These are phyloP conservation scores for Salvator merianae DNA, from an alignment of 2,113 vertebrate genomes.

Conservation along the genomic window DNA sequence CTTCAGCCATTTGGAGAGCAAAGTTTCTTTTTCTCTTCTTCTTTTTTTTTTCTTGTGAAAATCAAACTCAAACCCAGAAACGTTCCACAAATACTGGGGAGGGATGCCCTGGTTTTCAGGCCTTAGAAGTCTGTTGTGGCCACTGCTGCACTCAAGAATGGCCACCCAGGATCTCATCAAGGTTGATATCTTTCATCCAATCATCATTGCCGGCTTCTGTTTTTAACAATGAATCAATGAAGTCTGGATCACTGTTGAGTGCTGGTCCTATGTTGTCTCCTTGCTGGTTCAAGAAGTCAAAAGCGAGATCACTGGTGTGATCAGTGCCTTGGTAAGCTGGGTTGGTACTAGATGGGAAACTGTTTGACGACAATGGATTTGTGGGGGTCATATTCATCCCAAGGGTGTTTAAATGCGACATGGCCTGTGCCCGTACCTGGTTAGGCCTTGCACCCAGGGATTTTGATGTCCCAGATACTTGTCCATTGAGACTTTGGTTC, in stretches of 20 bases:
- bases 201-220: slow-evolving; percentile 94
- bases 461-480: slow-evolving; percentile 71
- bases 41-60: slow-evolving; percentile 24
- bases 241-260: slow-evolving; percentile 93
- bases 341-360: slow-evolving; percentile 76
- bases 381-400: slow-evolving; percentile 77
- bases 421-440: slow-evolving; percentile 80
- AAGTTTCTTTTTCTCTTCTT: neutral
- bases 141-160: slow-evolving; percentile 76
- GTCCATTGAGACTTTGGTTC: slow-evolving; percentile 76
- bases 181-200: slow-evolving; percentile 99
- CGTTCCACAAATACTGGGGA: slow-evolving; percentile 47
- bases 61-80: slow-evolving; percentile 18
- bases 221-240: slow-evolving; percentile 96
- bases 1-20: slow-evolving; percentile 37
- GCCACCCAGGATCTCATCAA: slow-evolving; percentile 94
- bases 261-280: slow-evolving; percentile 89
- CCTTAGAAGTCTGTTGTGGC: neutral
- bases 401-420: slow-evolving; percentile 79
- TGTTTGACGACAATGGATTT: slow-evolving; percentile 74
- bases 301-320: slow-evolving; percentile 80
- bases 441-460: slow-evolving; percentile 77
- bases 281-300: slow-evolving; percentile 92
- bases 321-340: slow-evolving; percentile 82
- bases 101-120: slow-evolving; percentile 49